These are phyloP conservation scores for Ceyx cyanopectus DNA, from an alignment of 2,113 vertebrate species.

Conservation along the genomic window DNA sequence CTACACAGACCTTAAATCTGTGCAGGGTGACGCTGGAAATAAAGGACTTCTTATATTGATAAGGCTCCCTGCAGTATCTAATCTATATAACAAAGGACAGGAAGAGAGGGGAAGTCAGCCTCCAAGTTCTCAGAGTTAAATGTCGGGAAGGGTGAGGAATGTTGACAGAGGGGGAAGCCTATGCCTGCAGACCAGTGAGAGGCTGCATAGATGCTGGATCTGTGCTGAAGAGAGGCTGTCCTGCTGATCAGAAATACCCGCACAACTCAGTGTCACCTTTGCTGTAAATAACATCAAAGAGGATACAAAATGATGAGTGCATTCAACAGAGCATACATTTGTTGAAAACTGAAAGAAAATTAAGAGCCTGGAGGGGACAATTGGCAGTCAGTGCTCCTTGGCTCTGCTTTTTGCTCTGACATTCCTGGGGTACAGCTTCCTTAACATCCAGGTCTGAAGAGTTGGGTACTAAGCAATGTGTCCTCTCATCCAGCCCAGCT, in stretches of 20 bases:
- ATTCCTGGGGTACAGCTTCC: background rate
- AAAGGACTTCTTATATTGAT: background rate
- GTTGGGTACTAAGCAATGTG: accelerated
- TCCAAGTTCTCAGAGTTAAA: background rate
- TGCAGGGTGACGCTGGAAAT: background rate
- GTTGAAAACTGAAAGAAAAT: background rate
- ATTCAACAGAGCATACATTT: background rate
- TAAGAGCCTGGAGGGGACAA: accelerated
- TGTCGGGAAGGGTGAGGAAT: background rate
- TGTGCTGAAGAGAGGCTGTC: background rate
- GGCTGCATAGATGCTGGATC: background rate
- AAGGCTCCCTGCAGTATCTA: background rate
- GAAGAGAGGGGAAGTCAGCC: background rate
- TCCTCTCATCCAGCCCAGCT: accelerated
- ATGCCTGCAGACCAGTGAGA: background rate
- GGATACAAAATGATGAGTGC: accelerated
- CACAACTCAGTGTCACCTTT: accelerated
- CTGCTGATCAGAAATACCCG: background rate
- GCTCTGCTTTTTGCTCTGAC: background rate
- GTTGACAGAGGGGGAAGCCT: background rate
- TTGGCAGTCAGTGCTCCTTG: background rate
- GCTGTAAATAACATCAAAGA: background rate
- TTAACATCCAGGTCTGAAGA: background rate
- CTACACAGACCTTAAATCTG: background rate
- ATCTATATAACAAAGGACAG: slow-evolving; percentile 6